These are phyloP conservation scores for Saguinus midas DNA, from an alignment of 2,113 vertebrate species.

Conservation along the genomic window DNA sequence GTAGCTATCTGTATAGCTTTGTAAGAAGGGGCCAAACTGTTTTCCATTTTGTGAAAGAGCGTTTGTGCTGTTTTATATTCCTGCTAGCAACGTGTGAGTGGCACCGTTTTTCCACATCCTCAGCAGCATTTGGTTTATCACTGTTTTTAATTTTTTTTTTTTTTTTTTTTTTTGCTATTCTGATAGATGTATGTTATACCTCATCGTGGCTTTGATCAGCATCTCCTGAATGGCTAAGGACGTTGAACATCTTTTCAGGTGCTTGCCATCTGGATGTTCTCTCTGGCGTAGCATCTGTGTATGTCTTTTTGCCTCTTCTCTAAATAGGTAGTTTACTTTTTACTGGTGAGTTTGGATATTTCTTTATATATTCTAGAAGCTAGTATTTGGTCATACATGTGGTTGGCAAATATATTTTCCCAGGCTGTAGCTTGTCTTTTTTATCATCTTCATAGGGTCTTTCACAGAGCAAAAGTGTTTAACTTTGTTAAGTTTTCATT, in stretches of 20 bases:
- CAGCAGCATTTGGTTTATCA: not conserved
- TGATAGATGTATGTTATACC: not conserved
- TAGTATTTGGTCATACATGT: not conserved
- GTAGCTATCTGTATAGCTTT: too few species aligned
- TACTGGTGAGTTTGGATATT: not conserved
- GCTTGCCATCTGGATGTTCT: not conserved
- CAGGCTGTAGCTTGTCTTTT: not conserved
- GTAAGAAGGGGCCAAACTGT: not conserved
- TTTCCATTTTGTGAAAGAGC: too few species aligned
- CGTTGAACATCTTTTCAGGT: fast-evolving
- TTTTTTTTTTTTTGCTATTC: not conserved
- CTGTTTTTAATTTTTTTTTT: not conserved
- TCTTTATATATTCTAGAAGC: not conserved
- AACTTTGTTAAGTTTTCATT: not conserved
- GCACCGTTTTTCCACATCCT: not conserved
- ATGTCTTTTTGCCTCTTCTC: not conserved
- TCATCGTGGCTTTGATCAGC: not conserved
- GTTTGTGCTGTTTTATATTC: not conserved
- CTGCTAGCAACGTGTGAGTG: not conserved
- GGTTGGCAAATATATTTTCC: not conserved
- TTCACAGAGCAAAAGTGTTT: not conserved
- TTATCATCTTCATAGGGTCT: not conserved
- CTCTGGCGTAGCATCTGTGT: not conserved
- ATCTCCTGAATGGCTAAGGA: not conserved
- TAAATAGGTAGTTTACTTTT: not conserved